Percentiles rank a stretch among this genome's conserved stretches.
Evolutionary conservation across 2,113 vertebrate genomes (phyloP).

Genomic region (Anoplopoma fimbria): DNA sequence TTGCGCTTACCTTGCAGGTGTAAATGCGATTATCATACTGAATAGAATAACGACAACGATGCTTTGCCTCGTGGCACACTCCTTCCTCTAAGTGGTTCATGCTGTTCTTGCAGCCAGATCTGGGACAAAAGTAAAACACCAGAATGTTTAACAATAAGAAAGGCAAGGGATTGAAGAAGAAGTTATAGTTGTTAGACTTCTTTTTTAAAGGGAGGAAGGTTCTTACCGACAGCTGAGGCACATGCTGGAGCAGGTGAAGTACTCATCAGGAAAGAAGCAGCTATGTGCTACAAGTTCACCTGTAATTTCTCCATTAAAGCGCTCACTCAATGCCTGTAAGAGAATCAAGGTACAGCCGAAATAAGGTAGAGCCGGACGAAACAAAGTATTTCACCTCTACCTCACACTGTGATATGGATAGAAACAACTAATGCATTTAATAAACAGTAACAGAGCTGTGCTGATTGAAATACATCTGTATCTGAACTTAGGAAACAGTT

Average conservation of each 20-base stretch:
- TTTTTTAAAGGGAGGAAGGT: not conserved
- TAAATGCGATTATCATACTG: slow-evolving; percentile 97
- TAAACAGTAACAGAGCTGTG: not conserved
- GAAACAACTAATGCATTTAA: not conserved
- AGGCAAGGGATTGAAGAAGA: not conserved
- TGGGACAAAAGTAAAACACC: slow-evolving; percentile 56
- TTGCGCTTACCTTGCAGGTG: slow-evolving; percentile 93
- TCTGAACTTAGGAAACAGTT: not conserved
- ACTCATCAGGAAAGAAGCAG: slow-evolving; percentile 98
- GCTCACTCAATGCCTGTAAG: slow-evolving; percentile 93
- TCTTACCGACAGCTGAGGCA: slow-evolving; percentile 98
- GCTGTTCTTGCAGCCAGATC: slow-evolving; percentile 96
- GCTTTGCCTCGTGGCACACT: slow-evolving; percentile 90
- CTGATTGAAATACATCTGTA: not conserved
- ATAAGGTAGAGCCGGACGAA: not conserved
- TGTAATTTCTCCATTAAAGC: slow-evolving; percentile 95
- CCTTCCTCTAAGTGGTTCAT: slow-evolving; percentile 97
- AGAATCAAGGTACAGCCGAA: slow-evolving; percentile 21
- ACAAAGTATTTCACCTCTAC: not conserved
- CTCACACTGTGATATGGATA: not conserved
- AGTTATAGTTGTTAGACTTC: not conserved
- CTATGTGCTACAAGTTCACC: slow-evolving; percentile 94
- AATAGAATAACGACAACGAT: slow-evolving; percentile 94
- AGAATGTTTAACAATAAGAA: not conserved
- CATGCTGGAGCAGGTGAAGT: slow-evolving; percentile 96